Evolutionary conservation across 2,888 invertebrate genomes (phyloP), one percentile per base, ranked within the genome.

Genomic region (Nudaria mundana): DNA sequence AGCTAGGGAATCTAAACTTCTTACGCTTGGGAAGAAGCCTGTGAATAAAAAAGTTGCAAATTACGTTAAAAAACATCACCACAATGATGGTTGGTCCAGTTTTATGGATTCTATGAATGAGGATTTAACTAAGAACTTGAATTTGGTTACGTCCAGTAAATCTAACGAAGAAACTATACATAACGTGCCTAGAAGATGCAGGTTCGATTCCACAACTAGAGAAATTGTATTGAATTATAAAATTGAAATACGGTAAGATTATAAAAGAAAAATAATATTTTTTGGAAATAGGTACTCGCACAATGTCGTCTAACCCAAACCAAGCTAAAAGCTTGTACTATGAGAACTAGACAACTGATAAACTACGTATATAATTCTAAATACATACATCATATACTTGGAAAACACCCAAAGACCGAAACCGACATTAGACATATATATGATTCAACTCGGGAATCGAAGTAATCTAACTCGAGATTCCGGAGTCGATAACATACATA

Each of bases 21-120:
- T 84, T 6, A 60, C 78, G 0, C 44, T 81, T 1, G 83, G 83
- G 1, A 81, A 83, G 32, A 78, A 60, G 11, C 83, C 83, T 0
- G 66, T 81, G 0, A 85, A 84, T 44, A 80, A 77, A 24, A 85
- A 85, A 66, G 80, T 84, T 1, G 66, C 84, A 0, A 76, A 81
- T 33, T 76, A 77, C 37, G 64, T 85, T 1, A 68, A 63, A 10
- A 68, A 58, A 5, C 70, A 81, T 23, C 65, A 76, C 3, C 66
- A 76, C 3, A 71, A 52, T 23, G 70, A 65, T 25, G 62, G 73
- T 10, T 81, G 78, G 81, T 56, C 69, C 0, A 69, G 61, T 24
- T 81, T 83, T 44, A 48, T 74, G 42, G 83, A 85, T 24, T 64
- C 78, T 2, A 47, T 84, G 3, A 77, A 73, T 37, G 85, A 84